Base-by-base conservation (phyloP, 2,888 invertebrate genomes). In the Cephus runcator region DNA sequence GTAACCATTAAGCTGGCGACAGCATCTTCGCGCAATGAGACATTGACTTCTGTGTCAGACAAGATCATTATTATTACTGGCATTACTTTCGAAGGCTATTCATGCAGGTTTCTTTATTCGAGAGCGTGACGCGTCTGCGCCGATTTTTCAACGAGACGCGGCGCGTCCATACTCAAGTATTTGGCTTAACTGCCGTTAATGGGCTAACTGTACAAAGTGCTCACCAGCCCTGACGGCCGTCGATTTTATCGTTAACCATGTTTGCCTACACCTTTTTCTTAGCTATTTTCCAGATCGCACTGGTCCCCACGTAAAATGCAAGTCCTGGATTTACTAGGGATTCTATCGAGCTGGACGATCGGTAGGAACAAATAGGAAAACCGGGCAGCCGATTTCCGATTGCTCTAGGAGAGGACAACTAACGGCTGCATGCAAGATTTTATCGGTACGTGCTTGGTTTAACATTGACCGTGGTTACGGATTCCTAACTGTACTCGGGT, bases 401-500 rank as follows among this genome's bases (percentile, higher is more conserved):
- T 56, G 23, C 40, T 23, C 23, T 0, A 23, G 15, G 9, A 56
- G 40, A 56, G 23, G 6, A 56, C 23, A 4, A 23, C 31, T 23
- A 33, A 71, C 71, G 31, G 71, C 71, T 71, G 31, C 71, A 71
- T 71, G 31, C 15, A 30, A 73, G 34, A 34, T 73, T n/a, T 30
- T 73, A 73, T 73, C 74, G 74, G 30, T 73, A 73, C 74, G 74
- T 73, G 74, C 74, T 35, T 23, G 0, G 74, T 23, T 73, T 73
- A 23, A 34, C 74, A n/a, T n/a, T 34, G 35, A 23, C 34, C 74
- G 23, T 73, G 12, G 12, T 35, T 35, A 15, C 81, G 79, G 80
- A 86, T 85, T 85, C 84, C 87, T 88, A 88, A 88, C 88, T 88
- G 88, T 88, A 88, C 81, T 79, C 56, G 78, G 84, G 87, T 85